phyloP scores from a whole-genome alignment of 2,797 vertebrate genomes.

The Limosa lapponica region DNA sequence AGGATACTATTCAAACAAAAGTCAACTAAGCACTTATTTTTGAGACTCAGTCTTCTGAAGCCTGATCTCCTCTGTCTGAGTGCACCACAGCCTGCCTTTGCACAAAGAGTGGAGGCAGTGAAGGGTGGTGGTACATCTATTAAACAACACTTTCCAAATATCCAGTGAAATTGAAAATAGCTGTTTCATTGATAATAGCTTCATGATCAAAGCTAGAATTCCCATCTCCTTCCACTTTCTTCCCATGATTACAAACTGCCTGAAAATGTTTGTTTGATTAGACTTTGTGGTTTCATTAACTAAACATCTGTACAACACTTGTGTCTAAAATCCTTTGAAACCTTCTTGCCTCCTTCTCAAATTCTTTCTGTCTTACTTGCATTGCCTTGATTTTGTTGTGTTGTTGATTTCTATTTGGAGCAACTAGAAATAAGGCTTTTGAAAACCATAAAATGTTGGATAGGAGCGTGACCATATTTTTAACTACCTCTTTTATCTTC shows the following conservation, averaged over 20 bases:
- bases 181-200: constrained; percentile 23
- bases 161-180: constrained; percentile 29
- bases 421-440: not conserved
- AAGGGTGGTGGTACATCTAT: not conserved
- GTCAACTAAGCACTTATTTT: not conserved
- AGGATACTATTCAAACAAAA: not conserved
- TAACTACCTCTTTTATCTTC: not conserved
- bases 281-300: constrained; percentile 40
- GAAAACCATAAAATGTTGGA: not conserved
- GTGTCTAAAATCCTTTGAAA: constrained; percentile 49
- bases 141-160: constrained; percentile 7
- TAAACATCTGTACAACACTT: constrained; percentile 66
- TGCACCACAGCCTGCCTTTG: not conserved
- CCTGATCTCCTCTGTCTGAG: not conserved
- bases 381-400: not conserved
- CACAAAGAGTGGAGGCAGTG: not conserved
- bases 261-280: constrained; percentile 60
- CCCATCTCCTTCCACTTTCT: constrained; percentile 47
- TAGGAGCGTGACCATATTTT: not conserved
- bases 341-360: not conserved
- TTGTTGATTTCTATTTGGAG: not conserved
- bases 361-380: not conserved
- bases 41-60: not conserved
- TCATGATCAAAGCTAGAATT: constrained; percentile 49
- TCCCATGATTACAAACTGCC: constrained; percentile 33